Percentiles rank a stretch among this genome's conserved stretches.
Conservation (phyloP, 1,140 invertebrate genomes). For the fruit fly (Drosophila melanogaster) region DNA sequence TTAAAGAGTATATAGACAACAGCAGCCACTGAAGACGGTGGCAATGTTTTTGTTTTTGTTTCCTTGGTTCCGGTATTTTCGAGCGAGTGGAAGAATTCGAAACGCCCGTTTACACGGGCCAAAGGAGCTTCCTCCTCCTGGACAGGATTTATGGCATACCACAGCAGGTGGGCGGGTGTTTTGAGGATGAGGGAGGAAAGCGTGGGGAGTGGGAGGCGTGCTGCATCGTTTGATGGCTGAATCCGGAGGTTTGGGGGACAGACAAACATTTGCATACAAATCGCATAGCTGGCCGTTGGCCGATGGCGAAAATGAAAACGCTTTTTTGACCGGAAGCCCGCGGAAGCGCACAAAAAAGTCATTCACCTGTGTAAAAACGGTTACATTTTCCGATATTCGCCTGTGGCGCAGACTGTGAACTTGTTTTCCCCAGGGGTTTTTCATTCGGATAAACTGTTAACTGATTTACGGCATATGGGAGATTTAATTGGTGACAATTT, state of each 20-base stretch:
- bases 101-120: constrained; percentile 32
- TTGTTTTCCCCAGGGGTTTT: constrained; percentile 34
- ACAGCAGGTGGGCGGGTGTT: constrained; percentile 19
- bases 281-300: constrained; percentile 39
- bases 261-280: constrained; percentile 62
- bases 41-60: constrained; percentile 65
- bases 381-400: constrained; percentile 60
- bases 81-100: constrained; percentile 50
- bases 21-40: constrained; percentile 39
- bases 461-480: constrained; percentile 23
- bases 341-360: constrained; percentile 81
- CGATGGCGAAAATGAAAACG: constrained; percentile 76
- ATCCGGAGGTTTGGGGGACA: constrained; percentile 18
- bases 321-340: constrained; percentile 79
- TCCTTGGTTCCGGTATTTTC: constrained; percentile 68
- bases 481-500: constrained; percentile 4
- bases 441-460: constrained; percentile 12
- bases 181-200: constrained; percentile 2
- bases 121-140: constrained; percentile 54
- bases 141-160: constrained; percentile 74
- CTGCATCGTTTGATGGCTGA: constrained; percentile 6
- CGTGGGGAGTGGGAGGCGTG: constrained; percentile 7
- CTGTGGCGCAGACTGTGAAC: constrained; percentile 23
- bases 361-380: constrained; percentile 79
- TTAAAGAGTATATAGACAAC: constrained; percentile 17